A percentile compares a stretch with the other conserved stretches of the same genome.
Evolutionary conservation across 2,888 invertebrate genomes (phyloP).

Genomic region (Alviniconcha strummeri): DNA sequence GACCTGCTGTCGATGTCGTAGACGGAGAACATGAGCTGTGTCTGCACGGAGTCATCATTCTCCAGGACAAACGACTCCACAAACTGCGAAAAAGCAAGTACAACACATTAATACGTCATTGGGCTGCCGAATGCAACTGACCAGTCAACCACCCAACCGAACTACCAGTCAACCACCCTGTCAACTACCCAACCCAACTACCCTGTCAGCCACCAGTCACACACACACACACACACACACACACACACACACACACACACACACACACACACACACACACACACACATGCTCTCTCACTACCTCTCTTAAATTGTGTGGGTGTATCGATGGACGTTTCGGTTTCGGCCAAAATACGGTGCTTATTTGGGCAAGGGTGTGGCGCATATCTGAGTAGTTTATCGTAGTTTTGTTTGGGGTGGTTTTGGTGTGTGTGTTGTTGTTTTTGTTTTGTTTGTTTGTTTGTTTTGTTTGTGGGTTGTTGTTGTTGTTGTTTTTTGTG

Average conservation of each 20-base stretch:
- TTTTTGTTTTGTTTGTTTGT: too few species aligned
- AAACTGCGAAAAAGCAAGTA: constrained; percentile 50
- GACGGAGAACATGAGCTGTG: constrained; percentile 57
- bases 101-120: background rate
- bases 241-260: constrained; percentile 1
- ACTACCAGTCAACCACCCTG: background rate
- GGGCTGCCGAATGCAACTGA: background rate
- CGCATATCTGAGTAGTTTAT: too few species aligned
- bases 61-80: constrained; percentile 56
- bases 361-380: too few species aligned
- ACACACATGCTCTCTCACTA: too few species aligned
- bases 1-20: constrained; percentile 64
- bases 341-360: too few species aligned
- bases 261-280: background rate
- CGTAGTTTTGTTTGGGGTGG: too few species aligned
- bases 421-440: too few species aligned
- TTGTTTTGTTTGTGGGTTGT: too few species aligned
- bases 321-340: too few species aligned
- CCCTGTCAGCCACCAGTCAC: background rate
- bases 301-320: too few species aligned
- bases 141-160: background rate
- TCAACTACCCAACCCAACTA: background rate
- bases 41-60: constrained; percentile 48
- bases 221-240: constrained; percentile 12
- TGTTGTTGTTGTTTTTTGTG: too few species aligned